Conservation (phyloP, 1,140 invertebrate species). For the Neuroterus valhalla region DNA sequence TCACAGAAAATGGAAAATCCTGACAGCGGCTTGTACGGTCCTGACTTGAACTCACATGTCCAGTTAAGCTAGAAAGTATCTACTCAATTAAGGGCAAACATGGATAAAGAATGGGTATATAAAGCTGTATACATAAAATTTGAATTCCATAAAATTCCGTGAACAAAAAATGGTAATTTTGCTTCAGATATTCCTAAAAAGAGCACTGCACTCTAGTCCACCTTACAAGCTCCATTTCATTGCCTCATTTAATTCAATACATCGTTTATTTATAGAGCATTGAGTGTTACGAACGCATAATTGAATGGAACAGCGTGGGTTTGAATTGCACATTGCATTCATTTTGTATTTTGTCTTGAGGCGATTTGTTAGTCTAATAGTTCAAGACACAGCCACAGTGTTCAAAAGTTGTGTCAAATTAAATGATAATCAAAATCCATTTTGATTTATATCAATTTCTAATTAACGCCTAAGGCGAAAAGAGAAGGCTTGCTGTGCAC, state of each 20-base stretch:
- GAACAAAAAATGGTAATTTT: no score
- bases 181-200: background rate
- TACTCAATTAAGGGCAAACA: no score
- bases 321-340: background rate
- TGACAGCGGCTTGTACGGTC: no score
- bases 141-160: no score
- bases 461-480: conserved; percentile 12
- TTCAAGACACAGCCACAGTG: background rate
- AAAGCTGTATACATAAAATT: no score
- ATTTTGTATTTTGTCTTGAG: background rate
- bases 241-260: conserved; percentile 8
- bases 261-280: conserved; percentile 22
- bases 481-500: background rate
- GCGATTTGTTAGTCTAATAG: background rate
- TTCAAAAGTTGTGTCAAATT: background rate
- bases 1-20: no score
- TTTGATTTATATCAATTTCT: conserved; percentile 23
- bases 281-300: conserved; percentile 12
- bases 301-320: conserved; percentile 1
- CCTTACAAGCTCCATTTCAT: conserved; percentile 9
- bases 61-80: no score
- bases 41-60: no score
- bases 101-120: no score
- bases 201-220: background rate
- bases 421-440: conserved; percentile 15